These are phyloP conservation scores for Ctenodactylus gundi DNA, from an alignment of 2,113 vertebrate genomes.

Conservation along the genomic window DNA sequence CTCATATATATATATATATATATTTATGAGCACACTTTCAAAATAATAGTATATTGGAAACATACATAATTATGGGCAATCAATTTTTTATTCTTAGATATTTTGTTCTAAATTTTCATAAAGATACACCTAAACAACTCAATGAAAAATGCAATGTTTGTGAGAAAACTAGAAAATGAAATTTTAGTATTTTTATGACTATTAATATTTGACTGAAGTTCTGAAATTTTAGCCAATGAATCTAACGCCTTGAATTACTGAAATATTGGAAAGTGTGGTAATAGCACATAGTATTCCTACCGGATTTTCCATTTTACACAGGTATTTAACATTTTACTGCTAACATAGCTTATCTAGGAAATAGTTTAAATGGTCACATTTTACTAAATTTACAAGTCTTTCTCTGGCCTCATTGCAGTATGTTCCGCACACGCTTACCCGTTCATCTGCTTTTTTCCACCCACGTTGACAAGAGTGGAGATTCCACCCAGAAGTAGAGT, in stretches of 20 bases:
- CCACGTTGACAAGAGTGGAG: background rate
- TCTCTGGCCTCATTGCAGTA: background rate
- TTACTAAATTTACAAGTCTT: background rate
- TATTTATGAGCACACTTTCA: background rate
- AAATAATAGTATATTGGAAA: no score
- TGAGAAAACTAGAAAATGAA: background rate
- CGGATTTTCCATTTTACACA: background rate
- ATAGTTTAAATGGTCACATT: background rate
- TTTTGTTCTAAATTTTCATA: background rate
- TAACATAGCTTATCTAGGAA: background rate
- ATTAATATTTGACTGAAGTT: background rate
- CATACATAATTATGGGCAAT: background rate
- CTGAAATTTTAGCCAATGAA: background rate
- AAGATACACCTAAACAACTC: background rate
- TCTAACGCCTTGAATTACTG: background rate
- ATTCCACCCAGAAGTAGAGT: background rate
- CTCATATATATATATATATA: rapidly evolving
- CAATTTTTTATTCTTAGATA: background rate
- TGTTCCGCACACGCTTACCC: background rate
- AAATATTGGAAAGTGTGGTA: background rate
- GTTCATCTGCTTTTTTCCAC: background rate
- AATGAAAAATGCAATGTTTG: background rate
- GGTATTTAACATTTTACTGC: background rate
- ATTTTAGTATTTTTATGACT: background rate
- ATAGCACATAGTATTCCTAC: rapidly evolving